Evolutionary conservation across 2,888 invertebrate genomes (phyloP).

Genomic region (Heliconius cydno): DNA sequence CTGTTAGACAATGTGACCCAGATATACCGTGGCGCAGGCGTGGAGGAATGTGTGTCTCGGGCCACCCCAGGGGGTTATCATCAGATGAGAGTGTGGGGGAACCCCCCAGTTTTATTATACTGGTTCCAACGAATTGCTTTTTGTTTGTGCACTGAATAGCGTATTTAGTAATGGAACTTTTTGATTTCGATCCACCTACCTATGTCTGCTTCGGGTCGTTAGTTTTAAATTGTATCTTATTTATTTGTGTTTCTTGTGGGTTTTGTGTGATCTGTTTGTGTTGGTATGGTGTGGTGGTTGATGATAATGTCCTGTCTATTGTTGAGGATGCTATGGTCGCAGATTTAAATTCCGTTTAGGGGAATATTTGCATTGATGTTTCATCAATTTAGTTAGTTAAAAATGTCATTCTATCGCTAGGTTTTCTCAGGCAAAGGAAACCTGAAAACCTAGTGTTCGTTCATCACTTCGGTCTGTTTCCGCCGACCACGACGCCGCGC

Average conservation of each 20-base stretch:
- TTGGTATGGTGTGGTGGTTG: neutral
- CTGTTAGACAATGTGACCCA: conserved; percentile 72
- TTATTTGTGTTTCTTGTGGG: neutral
- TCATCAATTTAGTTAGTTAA: too few relatives aligned
- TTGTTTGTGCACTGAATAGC: conserved; percentile 56
- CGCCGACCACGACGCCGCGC: too few relatives aligned
- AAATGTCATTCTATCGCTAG: too few relatives aligned
- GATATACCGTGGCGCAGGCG: conserved; percentile 71
- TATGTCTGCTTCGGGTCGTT: conserved; percentile 41
- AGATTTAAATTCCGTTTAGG: neutral
- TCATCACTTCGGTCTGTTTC: too few relatives aligned
- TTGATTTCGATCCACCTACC: conserved; percentile 43
- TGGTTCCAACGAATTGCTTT: conserved; percentile 60
- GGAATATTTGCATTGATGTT: neutral
- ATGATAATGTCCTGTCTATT: too few relatives aligned
- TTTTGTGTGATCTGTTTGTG: neutral
- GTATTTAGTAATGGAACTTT: conserved; percentile 49
- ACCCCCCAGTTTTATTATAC: conserved; percentile 58
- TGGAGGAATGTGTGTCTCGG: conserved; percentile 74
- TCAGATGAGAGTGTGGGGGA: conserved; percentile 55
- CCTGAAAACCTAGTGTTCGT: too few relatives aligned
- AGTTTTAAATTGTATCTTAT: conserved; percentile 34
- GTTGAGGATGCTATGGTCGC: neutral
- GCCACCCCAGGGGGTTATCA: conserved; percentile 62
- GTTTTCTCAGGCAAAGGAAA: too few relatives aligned